Conservation (phyloP, 2,113 vertebrate genomes). For the Dipodomys spectabilis region DNA sequence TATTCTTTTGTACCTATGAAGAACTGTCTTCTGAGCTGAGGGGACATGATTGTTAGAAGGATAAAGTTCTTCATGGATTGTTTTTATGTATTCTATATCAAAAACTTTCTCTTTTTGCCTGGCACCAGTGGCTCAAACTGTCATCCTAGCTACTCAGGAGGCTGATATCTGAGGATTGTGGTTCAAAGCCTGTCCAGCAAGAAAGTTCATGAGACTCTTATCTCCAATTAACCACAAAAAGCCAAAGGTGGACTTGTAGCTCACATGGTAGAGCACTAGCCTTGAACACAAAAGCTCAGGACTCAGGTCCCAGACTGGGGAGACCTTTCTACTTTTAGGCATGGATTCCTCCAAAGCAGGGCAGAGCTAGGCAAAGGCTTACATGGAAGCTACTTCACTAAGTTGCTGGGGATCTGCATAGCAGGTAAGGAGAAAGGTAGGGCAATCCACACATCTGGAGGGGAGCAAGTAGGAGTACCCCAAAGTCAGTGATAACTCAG, state of each 20-base stretch:
- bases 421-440: conserved; percentile 50
- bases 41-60: not conserved
- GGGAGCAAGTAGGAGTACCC: conserved; percentile 80
- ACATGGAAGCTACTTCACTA: conserved; percentile 20
- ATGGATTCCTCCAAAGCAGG: conserved; percentile 42
- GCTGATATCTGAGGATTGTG: no score
- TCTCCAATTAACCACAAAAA: no score
- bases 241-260: no score
- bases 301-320: no score
- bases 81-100: conserved; percentile 47
- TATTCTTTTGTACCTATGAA: not conserved
- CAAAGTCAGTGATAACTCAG: conserved; percentile 84
- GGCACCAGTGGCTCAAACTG: no score
- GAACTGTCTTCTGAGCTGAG: not conserved
- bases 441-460: conserved; percentile 83
- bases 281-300: no score
- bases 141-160: no score
- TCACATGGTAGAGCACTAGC: no score
- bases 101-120: not conserved
- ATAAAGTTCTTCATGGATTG: not conserved
- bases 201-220: no score
- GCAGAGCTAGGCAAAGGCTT: conserved; percentile 54
- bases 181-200: no score
- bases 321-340: not conserved
- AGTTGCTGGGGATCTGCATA: conserved; percentile 37